Evolutionary conservation across 2,113 vertebrate species (phyloP).

Genomic region (Pseudolaguvia tuberculata): DNA sequence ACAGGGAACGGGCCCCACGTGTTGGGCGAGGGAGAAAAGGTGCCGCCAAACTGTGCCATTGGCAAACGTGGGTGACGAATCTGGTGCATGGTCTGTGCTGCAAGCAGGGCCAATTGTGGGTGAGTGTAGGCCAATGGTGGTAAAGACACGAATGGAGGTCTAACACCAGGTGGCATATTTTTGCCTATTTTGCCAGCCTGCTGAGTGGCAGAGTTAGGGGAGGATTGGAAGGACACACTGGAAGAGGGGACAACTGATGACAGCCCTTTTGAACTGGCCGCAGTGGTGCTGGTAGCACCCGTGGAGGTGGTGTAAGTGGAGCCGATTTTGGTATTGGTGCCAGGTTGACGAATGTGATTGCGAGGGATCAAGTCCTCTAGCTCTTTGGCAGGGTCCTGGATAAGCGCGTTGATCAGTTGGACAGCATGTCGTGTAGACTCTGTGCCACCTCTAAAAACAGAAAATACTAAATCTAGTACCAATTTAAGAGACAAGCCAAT

Average conservation of each 20-base stretch:
- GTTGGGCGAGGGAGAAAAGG: constrained; percentile 88
- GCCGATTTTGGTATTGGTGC: constrained; percentile 76
- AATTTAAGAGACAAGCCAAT: too few relatives aligned
- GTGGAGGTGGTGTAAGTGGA: constrained; percentile 80
- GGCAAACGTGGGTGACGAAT: constrained; percentile 95
- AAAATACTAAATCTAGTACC: constrained; percentile 17
- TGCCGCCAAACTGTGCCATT: constrained; percentile 96
- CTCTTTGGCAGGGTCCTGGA: constrained; percentile 98
- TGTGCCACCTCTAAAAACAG: constrained; percentile 84
- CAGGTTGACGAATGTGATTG: constrained; percentile 91
- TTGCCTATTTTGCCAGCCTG: constrained; percentile 83
- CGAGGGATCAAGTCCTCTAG: constrained; percentile 96
- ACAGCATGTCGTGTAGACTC: constrained; percentile 96
- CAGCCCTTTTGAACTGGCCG: constrained; percentile 79
- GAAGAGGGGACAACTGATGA: constrained; percentile 84
- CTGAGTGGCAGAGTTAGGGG: constrained; percentile 82
- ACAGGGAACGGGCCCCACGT: constrained; percentile 98
- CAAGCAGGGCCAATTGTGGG: constrained; percentile 92
- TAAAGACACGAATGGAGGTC: constrained; percentile 92
- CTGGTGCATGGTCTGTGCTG: constrained; percentile 98
- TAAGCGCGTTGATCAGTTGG: constrained; percentile 95
- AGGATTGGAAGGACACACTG: constrained; percentile 80
- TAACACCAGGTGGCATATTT: constrained; percentile 83
- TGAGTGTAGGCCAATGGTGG: constrained; percentile 93
- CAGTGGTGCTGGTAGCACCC: constrained; percentile 76